phyloP scores from a whole-genome alignment of 2,113 vertebrate genomes.

The Anarhynchus alexandrinus region DNA sequence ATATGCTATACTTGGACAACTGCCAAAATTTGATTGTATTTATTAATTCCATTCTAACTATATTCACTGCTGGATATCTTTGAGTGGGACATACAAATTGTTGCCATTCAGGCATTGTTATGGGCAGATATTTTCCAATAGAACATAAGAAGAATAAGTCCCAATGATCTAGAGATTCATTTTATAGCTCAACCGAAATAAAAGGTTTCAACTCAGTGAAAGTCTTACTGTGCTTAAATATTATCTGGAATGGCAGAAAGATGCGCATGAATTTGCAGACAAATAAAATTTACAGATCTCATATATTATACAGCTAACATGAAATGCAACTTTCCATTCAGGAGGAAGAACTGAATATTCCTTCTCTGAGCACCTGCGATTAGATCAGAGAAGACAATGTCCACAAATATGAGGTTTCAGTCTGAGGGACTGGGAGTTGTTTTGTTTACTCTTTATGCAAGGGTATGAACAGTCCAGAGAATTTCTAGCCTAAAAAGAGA shows the following conservation, averaged over 20 bases:
- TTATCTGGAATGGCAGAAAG: neutral
- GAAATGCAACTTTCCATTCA: neutral
- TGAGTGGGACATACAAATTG: neutral
- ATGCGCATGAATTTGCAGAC: neutral
- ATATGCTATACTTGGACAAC: neutral
- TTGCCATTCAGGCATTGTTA: slow-evolving; percentile 2
- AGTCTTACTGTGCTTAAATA: neutral
- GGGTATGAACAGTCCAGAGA: neutral
- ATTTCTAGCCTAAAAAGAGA: neutral
- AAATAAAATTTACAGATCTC: slow-evolving; percentile 2
- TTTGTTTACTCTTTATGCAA: neutral
- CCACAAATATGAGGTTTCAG: neutral
- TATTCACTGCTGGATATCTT: neutral
- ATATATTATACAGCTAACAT: neutral
- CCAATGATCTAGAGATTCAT: neutral
- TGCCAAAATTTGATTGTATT: slow-evolving; percentile 13
- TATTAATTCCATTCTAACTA: slow-evolving; percentile 6
- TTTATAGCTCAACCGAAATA: neutral
- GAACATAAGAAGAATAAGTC: neutral
- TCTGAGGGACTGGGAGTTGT: neutral
- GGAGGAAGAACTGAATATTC: neutral
- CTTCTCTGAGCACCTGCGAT: neutral
- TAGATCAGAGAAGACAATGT: neutral
- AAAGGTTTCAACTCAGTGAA: neutral
- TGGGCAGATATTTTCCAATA: neutral